phyloP scores from a whole-genome alignment of 2,888 invertebrate species.

The Tinea semifulvella region DNA sequence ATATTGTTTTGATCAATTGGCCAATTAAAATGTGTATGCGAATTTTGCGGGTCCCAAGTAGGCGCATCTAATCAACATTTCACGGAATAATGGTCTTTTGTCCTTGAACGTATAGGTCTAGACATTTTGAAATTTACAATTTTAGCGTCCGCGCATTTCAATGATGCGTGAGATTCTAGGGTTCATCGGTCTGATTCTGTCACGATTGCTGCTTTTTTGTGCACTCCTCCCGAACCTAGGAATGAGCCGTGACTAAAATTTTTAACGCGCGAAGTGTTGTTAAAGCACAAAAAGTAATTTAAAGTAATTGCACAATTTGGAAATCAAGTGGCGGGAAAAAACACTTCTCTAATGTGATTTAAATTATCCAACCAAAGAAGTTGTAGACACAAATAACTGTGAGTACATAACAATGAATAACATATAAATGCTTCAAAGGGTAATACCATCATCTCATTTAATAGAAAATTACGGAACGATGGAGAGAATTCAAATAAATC shows the following conservation, averaged over 20 bases:
- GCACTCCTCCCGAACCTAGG: conserved; percentile 17
- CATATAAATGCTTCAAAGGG: too few species aligned
- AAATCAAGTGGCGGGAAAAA: conserved; percentile 4
- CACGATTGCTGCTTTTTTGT: conserved; percentile 28
- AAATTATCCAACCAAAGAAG: conserved; percentile 22
- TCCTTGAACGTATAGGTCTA: conserved; percentile 54
- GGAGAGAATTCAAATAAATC: too few species aligned
- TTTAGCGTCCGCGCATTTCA: conserved; percentile 56
- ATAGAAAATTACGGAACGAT: too few species aligned
- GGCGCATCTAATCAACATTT: conserved; percentile 41
- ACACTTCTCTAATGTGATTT: background rate
- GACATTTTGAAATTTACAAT: conserved; percentile 54
- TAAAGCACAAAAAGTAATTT: conserved; percentile 26
- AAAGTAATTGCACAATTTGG: conserved; percentile 7
- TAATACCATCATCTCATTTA: too few species aligned
- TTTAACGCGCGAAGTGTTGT: conserved; percentile 52
- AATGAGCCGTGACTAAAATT: conserved; percentile 48
- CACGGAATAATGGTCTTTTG: conserved; percentile 34
- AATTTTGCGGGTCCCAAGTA: conserved; percentile 21
- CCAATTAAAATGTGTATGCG: background rate
- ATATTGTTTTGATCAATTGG: background rate
- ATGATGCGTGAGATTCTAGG: conserved; percentile 47
- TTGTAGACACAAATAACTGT: conserved; percentile 33
- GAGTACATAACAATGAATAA: too few species aligned
- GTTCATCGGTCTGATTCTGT: conserved; percentile 53